Evolutionary conservation across 2,888 invertebrate species (phyloP).

Genomic region (Omphaloscelis lunosa): DNA sequence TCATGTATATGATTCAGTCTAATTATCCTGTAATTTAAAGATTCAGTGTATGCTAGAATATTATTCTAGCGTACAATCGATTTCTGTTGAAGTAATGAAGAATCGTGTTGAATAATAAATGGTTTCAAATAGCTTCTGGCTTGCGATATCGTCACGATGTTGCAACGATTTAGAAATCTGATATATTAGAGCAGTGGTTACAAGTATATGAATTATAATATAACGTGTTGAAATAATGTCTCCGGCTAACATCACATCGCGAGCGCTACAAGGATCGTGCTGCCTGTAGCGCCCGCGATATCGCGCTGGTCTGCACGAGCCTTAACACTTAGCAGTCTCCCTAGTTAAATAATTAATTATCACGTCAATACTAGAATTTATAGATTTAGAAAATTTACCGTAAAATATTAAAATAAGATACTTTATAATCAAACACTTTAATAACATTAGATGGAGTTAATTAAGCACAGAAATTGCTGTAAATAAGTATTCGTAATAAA

Average conservation of each 20-base stretch:
- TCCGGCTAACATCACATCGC: too few relatives aligned
- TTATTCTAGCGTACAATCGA: conserved; percentile 15
- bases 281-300: too few relatives aligned
- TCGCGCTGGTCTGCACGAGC: too few relatives aligned
- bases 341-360: background rate
- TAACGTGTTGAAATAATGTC: too few relatives aligned
- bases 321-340: background rate
- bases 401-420: background rate
- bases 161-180: conserved; percentile 9
- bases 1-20: conserved; percentile 31
- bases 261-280: too few relatives aligned
- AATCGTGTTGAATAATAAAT: conserved; percentile 18
- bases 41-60: conserved; percentile 12
- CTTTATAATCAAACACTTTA: background rate
- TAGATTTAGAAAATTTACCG: background rate
- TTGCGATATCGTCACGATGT: conserved; percentile 7
- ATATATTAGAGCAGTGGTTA: background rate
- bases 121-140: conserved; percentile 10
- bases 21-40: conserved; percentile 20
- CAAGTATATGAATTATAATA: background rate
- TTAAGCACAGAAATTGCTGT: conserved; percentile 18
- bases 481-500: background rate
- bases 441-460: background rate
- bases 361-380: conserved; percentile 1
- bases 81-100: conserved; percentile 33